These are phyloP conservation scores for Albula glossodonta DNA, from an alignment of 2,113 vertebrate genomes.

Conservation along the genomic window DNA sequence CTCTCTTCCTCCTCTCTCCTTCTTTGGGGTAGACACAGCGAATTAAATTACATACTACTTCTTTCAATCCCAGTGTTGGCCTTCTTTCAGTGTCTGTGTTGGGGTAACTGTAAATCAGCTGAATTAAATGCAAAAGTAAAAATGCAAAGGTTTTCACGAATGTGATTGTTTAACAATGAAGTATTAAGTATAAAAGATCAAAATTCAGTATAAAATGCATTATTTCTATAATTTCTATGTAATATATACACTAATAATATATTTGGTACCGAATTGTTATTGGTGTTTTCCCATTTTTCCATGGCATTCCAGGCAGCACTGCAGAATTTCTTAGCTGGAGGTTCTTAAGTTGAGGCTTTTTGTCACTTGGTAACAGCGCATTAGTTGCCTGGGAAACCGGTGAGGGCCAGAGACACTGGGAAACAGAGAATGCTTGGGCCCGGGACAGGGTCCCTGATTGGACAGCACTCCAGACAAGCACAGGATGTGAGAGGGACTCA, in stretches of 20 bases:
- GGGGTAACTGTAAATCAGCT: background rate
- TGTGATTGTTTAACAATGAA: no score
- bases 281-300: slow-evolving; percentile 58
- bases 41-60: background rate
- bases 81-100: background rate
- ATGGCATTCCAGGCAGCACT: slow-evolving; percentile 49
- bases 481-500: slow-evolving; percentile 2
- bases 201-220: no score
- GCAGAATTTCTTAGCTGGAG: slow-evolving; percentile 49
- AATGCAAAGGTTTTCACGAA: no score
- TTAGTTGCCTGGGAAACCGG: slow-evolving; percentile 61
- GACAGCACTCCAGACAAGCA: slow-evolving; percentile 33
- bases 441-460: slow-evolving; percentile 34
- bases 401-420: slow-evolving; percentile 53
- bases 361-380: slow-evolving; percentile 64
- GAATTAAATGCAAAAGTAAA: background rate
- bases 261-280: slow-evolving; percentile 45
- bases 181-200: no score
- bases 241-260: background rate
- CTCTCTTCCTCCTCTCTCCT: background rate
- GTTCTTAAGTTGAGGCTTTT: slow-evolving; percentile 58
- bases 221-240: no score
- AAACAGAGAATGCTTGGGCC: slow-evolving; percentile 50
- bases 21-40: background rate
- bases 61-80: no score